Evolutionary conservation across 1,140 invertebrate genomes (phyloP), one percentile per base, ranked within the genome.

Genomic region (Solenopsis fugax): DNA sequence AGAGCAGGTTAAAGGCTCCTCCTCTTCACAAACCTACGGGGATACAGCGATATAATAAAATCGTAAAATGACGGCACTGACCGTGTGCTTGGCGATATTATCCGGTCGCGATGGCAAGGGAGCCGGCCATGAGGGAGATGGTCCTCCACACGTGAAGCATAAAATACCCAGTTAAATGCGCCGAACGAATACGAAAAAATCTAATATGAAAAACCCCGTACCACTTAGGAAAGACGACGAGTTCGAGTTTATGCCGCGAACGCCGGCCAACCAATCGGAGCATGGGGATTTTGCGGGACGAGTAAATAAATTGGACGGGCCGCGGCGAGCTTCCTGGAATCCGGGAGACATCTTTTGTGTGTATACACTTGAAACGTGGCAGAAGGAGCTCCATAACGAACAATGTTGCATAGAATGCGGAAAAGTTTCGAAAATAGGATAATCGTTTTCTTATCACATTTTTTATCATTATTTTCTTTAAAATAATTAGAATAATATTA

Each of bases 1-100:
- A 29, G 60, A 50, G 24, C 73, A 56, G 58, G 60, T 54, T 77
- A 64, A 50, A 82, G 5, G 41, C 71, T 64, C 16, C 69, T 75
- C 71, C 67, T 18, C 69, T 69, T 29, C 77, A 29, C 62, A 69
- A 37, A 58, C 34, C 60, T 24, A 80, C 69, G 81, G 81, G 76
- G 52, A 86, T 86, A 67, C 82, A 67, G 50, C 90, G 87, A 90
- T 90, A 90, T 91, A 90, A 94, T 93, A 93, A 94, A 93, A 93
- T 93, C 91, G 90, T 71, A 91, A 93, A 93, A 92, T 90, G 93
- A 93, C 92, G 91, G 92, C 89, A 89, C 87, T 80, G 90, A 90
- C 86, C 89, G 92, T 87, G 85, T 7, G 69, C 52, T 60, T 73
- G 87, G 86, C 90, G 91, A 93, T 93, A 94, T 94, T 93, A 94